phyloP scores from a whole-genome alignment of 2,797 vertebrate species.

The Malurus leucopterus region DNA sequence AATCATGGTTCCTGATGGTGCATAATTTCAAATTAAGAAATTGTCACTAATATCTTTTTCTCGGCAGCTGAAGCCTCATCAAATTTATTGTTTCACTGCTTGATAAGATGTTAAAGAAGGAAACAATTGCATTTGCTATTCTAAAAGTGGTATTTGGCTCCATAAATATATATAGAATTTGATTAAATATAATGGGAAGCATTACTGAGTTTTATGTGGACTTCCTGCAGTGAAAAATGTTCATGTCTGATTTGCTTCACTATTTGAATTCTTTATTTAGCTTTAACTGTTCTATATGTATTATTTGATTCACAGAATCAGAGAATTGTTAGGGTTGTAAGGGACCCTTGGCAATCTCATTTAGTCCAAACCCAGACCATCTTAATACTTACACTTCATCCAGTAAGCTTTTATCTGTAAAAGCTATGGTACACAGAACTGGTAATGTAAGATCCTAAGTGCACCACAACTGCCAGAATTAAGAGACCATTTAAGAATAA shows the following conservation, averaged over 20 bases:
- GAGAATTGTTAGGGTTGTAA: neutral
- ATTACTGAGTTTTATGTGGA: neutral
- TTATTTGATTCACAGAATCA: neutral
- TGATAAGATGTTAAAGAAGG: neutral
- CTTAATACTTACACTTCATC: too few species aligned
- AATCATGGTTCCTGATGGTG: neutral
- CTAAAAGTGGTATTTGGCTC: neutral
- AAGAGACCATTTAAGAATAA: neutral
- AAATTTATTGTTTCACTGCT: neutral
- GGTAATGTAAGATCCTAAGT: neutral
- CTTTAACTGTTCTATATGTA: neutral
- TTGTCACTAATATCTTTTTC: neutral
- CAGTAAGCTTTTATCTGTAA: neutral
- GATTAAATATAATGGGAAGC: neutral
- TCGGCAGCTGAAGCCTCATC: neutral
- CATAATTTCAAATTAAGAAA: neutral
- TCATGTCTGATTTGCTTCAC: neutral
- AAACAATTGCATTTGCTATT: neutral
- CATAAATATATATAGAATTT: neutral
- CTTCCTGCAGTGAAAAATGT: neutral
- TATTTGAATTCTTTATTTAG: neutral
- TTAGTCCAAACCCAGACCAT: neutral
- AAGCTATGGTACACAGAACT: neutral
- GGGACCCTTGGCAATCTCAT: neutral
- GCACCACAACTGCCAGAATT: rapidly evolving